Evolutionary conservation across 2,797 vertebrate genomes (phyloP).

Genomic region (Enteromius unitaeniatus): DNA sequence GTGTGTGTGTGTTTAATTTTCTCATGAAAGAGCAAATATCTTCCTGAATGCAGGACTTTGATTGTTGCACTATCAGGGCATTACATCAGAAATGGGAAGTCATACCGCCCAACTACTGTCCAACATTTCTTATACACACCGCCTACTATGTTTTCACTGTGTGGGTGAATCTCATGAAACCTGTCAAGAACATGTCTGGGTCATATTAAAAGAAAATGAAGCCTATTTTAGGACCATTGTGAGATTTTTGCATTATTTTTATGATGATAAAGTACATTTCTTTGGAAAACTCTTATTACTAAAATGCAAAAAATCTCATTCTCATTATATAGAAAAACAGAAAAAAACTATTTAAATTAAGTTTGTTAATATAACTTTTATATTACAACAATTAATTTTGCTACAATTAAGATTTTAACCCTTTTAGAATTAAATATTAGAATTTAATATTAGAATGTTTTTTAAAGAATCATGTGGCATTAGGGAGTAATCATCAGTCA

Average conservation of each 20-base stretch:
- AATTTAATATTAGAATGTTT: not conserved
- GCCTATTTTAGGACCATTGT: not conserved
- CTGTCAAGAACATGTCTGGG: conserved; percentile 5
- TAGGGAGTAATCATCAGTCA: not conserved
- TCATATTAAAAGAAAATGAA: not conserved
- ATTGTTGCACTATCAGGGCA: conserved; percentile 13
- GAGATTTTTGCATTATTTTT: not conserved
- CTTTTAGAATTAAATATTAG: not conserved
- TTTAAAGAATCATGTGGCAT: not conserved
- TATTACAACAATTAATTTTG: not conserved
- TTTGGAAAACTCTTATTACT: not conserved
- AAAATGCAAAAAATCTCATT: not conserved
- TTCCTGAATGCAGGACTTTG: conserved; percentile 23
- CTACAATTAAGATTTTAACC: not conserved
- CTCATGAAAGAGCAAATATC: conserved; percentile 22
- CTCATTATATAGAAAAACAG: not conserved
- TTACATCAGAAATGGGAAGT: conserved; percentile 14
- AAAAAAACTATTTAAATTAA: not conserved
- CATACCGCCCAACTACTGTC: not conserved
- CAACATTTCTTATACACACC: not conserved
- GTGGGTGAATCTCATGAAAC: conserved; percentile 4
- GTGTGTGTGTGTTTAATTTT: not conserved
- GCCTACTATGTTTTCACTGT: conserved; percentile 10
- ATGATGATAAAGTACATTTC: not conserved
- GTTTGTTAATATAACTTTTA: too few relatives aligned